Conservation (phyloP, 1,140 invertebrate species). For the Lepeophtheirus salmonis region DNA sequence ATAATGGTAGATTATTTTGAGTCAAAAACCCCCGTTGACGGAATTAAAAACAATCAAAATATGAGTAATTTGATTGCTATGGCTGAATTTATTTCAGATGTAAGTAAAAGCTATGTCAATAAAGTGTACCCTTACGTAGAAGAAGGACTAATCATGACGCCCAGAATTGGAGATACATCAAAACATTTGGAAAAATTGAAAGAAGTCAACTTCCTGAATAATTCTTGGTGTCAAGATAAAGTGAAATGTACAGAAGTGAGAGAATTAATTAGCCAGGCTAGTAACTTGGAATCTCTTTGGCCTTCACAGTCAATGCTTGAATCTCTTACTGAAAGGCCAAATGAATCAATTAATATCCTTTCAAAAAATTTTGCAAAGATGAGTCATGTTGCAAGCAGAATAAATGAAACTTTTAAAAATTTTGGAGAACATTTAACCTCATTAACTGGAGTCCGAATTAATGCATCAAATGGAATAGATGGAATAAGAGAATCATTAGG, state of each 20-base stretch:
- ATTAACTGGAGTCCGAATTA: neutral
- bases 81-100: neutral
- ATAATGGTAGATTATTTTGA: neutral
- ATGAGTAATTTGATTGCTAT: neutral
- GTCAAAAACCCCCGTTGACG: neutral
- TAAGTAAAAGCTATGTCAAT: neutral
- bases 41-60: neutral
- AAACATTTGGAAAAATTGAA: neutral
- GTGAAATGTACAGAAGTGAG: neutral
- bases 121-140: neutral
- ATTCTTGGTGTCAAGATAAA: neutral
- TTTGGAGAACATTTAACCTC: neutral
- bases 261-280: neutral
- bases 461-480: neutral
- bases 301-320: neutral
- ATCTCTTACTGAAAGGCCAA: too few relatives aligned
- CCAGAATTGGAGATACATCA: neutral
- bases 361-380: neutral
- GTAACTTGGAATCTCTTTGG: neutral
- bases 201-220: neutral
- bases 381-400: neutral
- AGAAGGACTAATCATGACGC: neutral
- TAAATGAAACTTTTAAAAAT: neutral
- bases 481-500: neutral
- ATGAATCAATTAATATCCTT: neutral